These are phyloP conservation scores for Papilio dardanus DNA, from an alignment of 1,140 invertebrate species.

Conservation along the genomic window DNA sequence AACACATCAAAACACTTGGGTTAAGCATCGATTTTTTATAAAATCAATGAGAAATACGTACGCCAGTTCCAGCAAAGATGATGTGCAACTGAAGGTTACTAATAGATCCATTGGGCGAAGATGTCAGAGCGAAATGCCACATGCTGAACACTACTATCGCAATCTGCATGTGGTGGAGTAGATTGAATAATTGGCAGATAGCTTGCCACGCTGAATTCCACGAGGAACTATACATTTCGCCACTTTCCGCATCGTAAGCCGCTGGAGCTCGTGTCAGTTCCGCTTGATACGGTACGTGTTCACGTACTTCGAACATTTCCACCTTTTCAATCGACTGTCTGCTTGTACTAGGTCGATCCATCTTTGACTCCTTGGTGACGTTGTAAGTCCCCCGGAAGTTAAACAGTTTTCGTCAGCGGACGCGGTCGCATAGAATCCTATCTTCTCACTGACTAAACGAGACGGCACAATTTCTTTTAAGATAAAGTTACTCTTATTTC, in stretches of 20 bases:
- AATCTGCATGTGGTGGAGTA: constrained; percentile 75
- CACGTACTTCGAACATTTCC: constrained; percentile 75
- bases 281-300: constrained; percentile 76
- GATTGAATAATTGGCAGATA: constrained; percentile 71
- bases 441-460: constrained; percentile 51
- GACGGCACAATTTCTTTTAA: constrained; percentile 38
- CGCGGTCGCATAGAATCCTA: constrained; percentile 56
- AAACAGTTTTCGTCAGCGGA: constrained; percentile 35
- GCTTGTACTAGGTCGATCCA: constrained; percentile 75
- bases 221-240: constrained; percentile 56
- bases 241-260: constrained; percentile 71
- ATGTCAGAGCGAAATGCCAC: constrained; percentile 74
- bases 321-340: constrained; percentile 73
- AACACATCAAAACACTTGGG: background rate
- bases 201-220: constrained; percentile 72
- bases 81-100: constrained; percentile 75
- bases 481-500: constrained; percentile 52
- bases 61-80: constrained; percentile 76
- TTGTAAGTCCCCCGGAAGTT: constrained; percentile 52
- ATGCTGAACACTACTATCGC: constrained; percentile 73
- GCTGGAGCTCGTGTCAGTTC: constrained; percentile 68
- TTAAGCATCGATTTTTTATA: background rate
- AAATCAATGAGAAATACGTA: constrained; percentile 56
- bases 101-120: constrained; percentile 63
- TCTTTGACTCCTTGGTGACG: constrained; percentile 46